phyloP scores from a whole-genome alignment of 2,888 invertebrate genomes.

The Selenia dentaria region DNA sequence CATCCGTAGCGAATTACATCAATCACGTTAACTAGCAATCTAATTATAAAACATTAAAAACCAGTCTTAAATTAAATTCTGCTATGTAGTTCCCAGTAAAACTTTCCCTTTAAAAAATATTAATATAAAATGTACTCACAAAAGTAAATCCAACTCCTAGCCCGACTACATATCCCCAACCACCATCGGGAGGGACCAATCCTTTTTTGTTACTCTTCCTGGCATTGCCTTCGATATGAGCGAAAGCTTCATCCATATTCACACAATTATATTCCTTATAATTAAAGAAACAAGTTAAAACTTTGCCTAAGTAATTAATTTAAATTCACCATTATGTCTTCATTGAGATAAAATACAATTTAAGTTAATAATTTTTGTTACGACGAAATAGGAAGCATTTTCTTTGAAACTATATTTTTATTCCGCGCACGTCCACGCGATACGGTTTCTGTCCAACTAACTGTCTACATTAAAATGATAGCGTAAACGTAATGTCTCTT shows the following conservation, averaged over 20 bases:
- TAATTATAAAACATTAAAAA: too few species aligned
- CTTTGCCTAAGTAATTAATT: constrained; percentile 10
- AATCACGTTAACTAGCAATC: too few species aligned
- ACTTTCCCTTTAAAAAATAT: too few species aligned
- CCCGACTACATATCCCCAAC: constrained; percentile 92
- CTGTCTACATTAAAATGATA: constrained; percentile 26
- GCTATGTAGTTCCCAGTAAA: too few species aligned
- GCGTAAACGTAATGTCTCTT: constrained; percentile 4
- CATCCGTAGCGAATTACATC: too few species aligned
- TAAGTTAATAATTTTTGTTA: neutral
- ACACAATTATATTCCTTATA: neutral
- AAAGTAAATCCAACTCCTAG: constrained; percentile 89
- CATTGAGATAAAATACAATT: too few species aligned
- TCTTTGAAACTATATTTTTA: constrained; percentile 8
- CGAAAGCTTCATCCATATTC: constrained; percentile 75
- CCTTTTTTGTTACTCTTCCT: constrained; percentile 45
- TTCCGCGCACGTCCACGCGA: constrained; percentile 46
- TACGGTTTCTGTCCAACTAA: constrained; percentile 41
- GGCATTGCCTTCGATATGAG: constrained; percentile 59
- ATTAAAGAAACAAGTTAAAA: too few species aligned
- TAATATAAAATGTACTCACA: constrained; percentile 88
- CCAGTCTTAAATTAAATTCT: too few species aligned
- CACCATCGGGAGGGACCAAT: constrained; percentile 87
- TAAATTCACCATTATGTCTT: constrained; percentile 12
- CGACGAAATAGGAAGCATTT: constrained; percentile 16